These are phyloP conservation scores for Bubo blakistoni DNA, from an alignment of 2,113 vertebrate species.

Conservation along the genomic window DNA sequence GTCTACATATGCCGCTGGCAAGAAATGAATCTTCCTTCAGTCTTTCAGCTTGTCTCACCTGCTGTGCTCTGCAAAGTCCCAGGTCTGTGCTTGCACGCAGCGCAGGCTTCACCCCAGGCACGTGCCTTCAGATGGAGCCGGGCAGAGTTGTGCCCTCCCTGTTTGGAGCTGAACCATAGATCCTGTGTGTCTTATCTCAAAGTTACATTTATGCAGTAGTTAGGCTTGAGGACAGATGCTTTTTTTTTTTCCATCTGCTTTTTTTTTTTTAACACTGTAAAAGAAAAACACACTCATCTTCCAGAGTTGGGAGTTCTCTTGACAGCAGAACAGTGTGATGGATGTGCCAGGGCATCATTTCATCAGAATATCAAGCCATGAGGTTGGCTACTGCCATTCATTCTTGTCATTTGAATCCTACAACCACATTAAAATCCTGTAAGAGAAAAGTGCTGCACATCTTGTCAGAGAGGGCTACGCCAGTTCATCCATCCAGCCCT, in stretches of 20 bases:
- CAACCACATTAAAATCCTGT: conserved; percentile 1
- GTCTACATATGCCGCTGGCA: background rate
- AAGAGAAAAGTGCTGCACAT: background rate
- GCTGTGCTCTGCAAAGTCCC: background rate
- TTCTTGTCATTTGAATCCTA: conserved; percentile 32
- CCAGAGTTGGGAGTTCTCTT: conserved; percentile 10
- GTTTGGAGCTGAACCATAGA: background rate
- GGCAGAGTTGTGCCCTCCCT: background rate
- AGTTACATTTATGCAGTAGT: background rate
- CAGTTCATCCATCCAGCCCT: background rate
- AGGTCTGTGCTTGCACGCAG: background rate
- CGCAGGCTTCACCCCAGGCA: background rate
- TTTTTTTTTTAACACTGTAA: background rate
- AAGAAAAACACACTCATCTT: conserved; percentile 54
- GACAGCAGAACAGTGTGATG: conserved; percentile 51
- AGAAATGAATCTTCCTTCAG: background rate
- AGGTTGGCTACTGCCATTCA: conserved; percentile 49
- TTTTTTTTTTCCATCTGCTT: background rate
- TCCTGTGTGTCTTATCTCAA: background rate
- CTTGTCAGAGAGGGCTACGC: background rate
- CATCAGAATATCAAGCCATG: conserved; percentile 47
- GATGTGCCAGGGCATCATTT: conserved; percentile 51
- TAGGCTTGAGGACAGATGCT: background rate
- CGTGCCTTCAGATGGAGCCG: background rate
- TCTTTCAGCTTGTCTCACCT: background rate